These are phyloP conservation scores for Tricholaema leucomelas DNA, from an alignment of 2,113 vertebrate species.

Conservation along the genomic window DNA sequence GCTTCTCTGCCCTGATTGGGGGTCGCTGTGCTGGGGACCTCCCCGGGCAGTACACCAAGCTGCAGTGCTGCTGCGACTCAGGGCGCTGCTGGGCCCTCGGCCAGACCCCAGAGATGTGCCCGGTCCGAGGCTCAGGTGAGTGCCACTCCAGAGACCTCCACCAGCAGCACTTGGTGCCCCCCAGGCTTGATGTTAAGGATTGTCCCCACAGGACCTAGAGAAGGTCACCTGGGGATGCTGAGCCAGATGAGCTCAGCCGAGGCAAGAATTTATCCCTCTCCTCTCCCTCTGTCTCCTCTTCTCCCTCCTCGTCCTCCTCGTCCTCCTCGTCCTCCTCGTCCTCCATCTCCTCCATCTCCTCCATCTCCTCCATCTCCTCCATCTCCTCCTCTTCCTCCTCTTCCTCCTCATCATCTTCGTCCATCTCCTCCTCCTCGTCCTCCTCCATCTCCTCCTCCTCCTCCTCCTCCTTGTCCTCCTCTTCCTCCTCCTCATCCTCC, in stretches of 20 bases:
- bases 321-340: neutral
- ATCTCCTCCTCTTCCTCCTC: too few species aligned
- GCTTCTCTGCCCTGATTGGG: slow-evolving; percentile 89
- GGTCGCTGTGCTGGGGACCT: slow-evolving; percentile 91
- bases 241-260: neutral
- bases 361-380: too few species aligned
- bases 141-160: neutral
- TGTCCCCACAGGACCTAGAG: neutral
- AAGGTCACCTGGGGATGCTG: neutral
- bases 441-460: too few species aligned
- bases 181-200: neutral
- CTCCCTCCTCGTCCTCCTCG: neutral
- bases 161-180: neutral
- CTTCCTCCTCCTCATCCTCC: neutral
- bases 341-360: too few species aligned
- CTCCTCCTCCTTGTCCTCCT: neutral
- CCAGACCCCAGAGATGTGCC: slow-evolving; percentile 93
- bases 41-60: slow-evolving; percentile 88
- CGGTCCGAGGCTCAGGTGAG: slow-evolving; percentile 91
- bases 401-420: too few species aligned
- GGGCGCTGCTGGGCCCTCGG: slow-evolving; percentile 93
- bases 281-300: neutral
- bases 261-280: neutral
- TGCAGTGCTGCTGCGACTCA: slow-evolving; percentile 94
- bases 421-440: neutral